Conservation (phyloP, 1,140 invertebrate genomes). For the Carposina sasakii region DNA sequence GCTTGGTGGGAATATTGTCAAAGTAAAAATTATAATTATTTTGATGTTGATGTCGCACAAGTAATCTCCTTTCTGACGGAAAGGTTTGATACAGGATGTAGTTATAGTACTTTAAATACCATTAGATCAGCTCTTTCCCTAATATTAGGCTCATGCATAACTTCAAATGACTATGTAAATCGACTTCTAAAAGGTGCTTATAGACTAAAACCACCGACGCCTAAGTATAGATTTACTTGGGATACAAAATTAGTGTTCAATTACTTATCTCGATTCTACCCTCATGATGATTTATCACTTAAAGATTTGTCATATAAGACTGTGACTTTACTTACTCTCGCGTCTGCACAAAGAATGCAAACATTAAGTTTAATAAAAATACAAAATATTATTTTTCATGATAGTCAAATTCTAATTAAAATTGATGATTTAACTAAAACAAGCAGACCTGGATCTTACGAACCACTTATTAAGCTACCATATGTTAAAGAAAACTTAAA, state of each 20-base stretch:
- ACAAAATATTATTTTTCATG: slow-evolving; percentile 5
- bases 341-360: slow-evolving; percentile 7
- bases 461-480: slow-evolving; percentile 11
- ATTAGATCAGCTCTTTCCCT: background rate
- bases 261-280: background rate
- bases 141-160: background rate
- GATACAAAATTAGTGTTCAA: slow-evolving; percentile 1
- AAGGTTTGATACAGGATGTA: background rate
- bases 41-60: background rate
- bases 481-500: slow-evolving; percentile 13
- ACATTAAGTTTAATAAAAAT: slow-evolving; percentile 8
- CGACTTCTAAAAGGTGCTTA: slow-evolving; percentile 1
- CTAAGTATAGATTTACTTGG: slow-evolving; percentile 3
- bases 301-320: slow-evolving; percentile 4
- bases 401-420: background rate
- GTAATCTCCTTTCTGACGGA: background rate
- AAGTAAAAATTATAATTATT: background rate
- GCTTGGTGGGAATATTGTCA: slow-evolving; percentile 5
- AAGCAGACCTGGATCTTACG: slow-evolving; percentile 9
- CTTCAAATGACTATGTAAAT: background rate
- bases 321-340: slow-evolving; percentile 1
- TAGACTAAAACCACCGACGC: background rate
- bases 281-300: background rate
- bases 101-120: background rate
- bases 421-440: slow-evolving; percentile 16